Conservation (phyloP, 2,113 vertebrate genomes). For the Cheirogaleus medius region DNA sequence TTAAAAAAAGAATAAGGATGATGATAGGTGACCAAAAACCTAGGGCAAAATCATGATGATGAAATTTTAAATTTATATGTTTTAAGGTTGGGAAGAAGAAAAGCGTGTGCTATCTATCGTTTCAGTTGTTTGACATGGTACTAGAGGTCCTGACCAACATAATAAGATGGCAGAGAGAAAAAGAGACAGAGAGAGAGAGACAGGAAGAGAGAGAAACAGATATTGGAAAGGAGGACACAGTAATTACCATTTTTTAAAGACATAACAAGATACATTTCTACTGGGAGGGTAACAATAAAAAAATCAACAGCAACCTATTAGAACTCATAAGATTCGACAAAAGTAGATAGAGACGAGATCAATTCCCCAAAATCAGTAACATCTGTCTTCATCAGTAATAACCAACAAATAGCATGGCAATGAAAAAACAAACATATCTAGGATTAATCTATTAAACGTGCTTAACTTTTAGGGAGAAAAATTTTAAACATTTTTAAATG, state of each 20-base stretch:
- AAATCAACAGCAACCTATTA: background rate
- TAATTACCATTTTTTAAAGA: background rate
- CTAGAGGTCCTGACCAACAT: background rate
- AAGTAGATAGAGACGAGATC: background rate
- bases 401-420: background rate
- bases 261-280: background rate
- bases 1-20: background rate
- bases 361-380: background rate
- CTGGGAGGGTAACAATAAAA: background rate
- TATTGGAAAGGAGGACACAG: background rate
- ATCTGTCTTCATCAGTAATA: background rate
- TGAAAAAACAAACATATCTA: background rate
- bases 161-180: background rate
- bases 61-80: conserved; percentile 9
- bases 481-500: background rate
- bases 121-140: background rate
- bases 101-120: background rate
- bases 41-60: background rate
- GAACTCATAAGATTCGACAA: background rate
- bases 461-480: background rate
- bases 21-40: background rate
- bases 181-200: background rate
- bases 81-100: background rate
- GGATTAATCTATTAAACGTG: background rate
- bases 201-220: background rate